phyloP scores from a whole-genome alignment of 2,113 vertebrate genomes.

The Chloropsis hardwickii region DNA sequence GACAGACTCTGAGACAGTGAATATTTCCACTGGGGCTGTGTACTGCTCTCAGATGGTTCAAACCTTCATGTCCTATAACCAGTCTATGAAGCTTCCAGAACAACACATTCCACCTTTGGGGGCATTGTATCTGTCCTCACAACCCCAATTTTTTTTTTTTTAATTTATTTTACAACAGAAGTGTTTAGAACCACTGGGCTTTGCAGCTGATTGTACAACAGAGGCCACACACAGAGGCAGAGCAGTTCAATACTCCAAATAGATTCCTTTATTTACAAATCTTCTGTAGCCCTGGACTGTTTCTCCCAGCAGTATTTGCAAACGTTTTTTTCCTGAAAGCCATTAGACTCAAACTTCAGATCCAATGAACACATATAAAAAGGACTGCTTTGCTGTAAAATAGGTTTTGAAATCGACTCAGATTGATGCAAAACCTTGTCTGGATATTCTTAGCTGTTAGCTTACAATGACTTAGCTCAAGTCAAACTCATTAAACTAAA shows the following conservation, averaged over 20 bases:
- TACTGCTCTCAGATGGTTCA: background rate
- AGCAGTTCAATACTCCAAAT: background rate
- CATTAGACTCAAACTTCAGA: background rate
- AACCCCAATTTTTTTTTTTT: accelerated
- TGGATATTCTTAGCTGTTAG: background rate
- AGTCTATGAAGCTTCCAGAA: background rate
- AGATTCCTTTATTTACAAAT: background rate
- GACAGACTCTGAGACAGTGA: background rate
- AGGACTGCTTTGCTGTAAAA: background rate
- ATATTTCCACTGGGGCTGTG: background rate
- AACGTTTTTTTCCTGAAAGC: background rate
- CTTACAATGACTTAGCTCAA: background rate
- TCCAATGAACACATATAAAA: background rate
- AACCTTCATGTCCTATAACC: background rate
- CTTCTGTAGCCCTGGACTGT: background rate
- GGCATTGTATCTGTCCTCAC: accelerated
- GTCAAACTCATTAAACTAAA: background rate
- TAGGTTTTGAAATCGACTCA: background rate
- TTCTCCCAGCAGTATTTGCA: background rate
- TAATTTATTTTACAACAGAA: background rate
- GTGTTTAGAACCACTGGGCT: background rate
- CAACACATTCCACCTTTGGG: background rate
- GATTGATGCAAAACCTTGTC: background rate
- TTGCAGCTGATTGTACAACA: background rate
- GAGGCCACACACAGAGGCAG: background rate